These are phyloP conservation scores for Megalops atlanticus DNA, from an alignment of 2,113 vertebrate genomes.

Conservation along the genomic window DNA sequence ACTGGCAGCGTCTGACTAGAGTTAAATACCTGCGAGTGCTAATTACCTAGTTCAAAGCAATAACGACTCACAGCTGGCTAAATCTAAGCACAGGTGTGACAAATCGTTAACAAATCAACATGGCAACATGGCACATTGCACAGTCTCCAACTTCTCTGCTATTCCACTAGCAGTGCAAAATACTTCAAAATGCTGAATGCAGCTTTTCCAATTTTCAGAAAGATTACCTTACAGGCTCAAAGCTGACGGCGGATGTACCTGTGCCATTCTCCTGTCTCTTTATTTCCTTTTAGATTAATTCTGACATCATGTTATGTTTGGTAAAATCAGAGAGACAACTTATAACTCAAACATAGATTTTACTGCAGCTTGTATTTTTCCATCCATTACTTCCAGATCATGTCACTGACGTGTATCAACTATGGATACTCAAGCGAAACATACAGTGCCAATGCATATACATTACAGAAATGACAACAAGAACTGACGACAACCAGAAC, in stretches of 20 bases:
- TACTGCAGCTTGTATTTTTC: too few species aligned
- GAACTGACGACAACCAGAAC: too few species aligned
- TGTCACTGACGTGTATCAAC: not conserved
- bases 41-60: constrained; percentile 1
- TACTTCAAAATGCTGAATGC: constrained; percentile 22
- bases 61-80: constrained; percentile 8
- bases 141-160: constrained; percentile 18
- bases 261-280: constrained; percentile 9
- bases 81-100: constrained; percentile 22
- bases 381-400: not conserved
- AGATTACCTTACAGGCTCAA: constrained; percentile 20
- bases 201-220: constrained; percentile 26
- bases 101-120: too few species aligned
- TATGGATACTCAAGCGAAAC: not conserved
- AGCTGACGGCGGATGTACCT: not conserved
- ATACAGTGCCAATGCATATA: not conserved
- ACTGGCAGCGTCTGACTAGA: too few species aligned
- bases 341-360: too few species aligned
- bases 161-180: constrained; percentile 11
- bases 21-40: too few species aligned
- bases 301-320: too few species aligned
- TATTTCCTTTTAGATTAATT: too few species aligned
- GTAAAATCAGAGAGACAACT: too few species aligned
- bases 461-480: too few species aligned
- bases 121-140: constrained; percentile 15